These are phyloP conservation scores for Enchytraeus crypticus DNA, from an alignment of 2,888 invertebrate species.

Conservation along the genomic window DNA sequence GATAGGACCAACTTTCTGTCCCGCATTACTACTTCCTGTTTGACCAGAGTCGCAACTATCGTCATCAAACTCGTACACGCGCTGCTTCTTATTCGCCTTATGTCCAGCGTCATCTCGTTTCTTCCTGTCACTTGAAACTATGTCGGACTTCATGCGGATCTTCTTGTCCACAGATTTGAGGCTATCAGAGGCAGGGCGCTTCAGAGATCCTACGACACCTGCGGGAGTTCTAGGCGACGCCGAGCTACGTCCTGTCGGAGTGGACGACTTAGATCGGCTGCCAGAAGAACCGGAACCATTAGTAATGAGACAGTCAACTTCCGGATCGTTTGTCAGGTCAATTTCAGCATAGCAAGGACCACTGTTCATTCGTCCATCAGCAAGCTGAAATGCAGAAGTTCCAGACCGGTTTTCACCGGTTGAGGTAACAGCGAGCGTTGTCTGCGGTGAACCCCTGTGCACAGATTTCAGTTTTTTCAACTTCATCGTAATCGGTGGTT, in stretches of 20 bases:
- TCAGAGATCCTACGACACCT: not conserved
- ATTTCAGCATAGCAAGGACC: too few relatives aligned
- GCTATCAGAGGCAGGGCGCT: not conserved
- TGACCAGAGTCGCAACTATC: not conserved
- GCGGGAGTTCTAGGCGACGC: not conserved
- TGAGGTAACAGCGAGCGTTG: not conserved
- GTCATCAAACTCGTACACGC: not conserved
- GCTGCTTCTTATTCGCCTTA: not conserved
- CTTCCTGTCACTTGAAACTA: not conserved
- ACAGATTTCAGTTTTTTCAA: not conserved
- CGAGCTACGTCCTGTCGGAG: not conserved
- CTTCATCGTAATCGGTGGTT: not conserved
- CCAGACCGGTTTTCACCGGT: not conserved
- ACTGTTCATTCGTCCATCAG: too few relatives aligned
- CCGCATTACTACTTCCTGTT: not conserved
- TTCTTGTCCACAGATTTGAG: not conserved
- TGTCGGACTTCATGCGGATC: not conserved
- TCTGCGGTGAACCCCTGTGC: not conserved
- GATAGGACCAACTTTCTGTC: not conserved
- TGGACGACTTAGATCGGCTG: not conserved
- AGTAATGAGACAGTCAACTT: conserved; percentile 1
- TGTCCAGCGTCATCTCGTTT: not conserved
- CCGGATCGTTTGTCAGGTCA: not conserved
- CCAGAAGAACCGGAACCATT: not conserved
- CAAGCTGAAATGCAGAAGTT: not conserved